A percentile compares a stretch with the other conserved stretches of the same genome.
Evolutionary conservation across 2,888 invertebrate genomes (phyloP).

Genomic region (Hypena proboscidalis): DNA sequence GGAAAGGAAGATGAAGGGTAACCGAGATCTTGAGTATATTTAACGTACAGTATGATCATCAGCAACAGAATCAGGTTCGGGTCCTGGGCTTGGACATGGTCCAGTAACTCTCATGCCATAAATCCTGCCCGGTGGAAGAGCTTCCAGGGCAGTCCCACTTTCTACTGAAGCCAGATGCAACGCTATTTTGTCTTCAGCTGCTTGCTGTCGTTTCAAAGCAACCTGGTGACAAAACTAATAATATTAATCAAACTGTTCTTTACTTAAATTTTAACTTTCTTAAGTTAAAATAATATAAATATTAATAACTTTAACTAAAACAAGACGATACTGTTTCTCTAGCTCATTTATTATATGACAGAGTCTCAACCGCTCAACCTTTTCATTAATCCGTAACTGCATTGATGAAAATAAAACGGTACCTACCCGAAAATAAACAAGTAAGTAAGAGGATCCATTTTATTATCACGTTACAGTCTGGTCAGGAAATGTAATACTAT

Average conservation of each 20-base stretch:
- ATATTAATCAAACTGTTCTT: neutral
- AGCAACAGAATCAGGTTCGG: conserved; percentile 73
- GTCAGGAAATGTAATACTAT: conserved; percentile 49
- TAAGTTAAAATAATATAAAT: no score
- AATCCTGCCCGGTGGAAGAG: conserved; percentile 95
- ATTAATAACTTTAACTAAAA: no score
- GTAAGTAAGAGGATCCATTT: neutral
- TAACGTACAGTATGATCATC: conserved; percentile 73
- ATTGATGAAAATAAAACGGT: no score
- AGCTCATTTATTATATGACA: no score
- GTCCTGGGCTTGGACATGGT: conserved; percentile 86
- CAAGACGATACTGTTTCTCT: no score
- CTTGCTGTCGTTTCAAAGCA: conserved; percentile 97
- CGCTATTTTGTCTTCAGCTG: conserved; percentile 98
- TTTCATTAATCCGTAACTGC: no score
- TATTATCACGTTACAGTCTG: conserved; percentile 15
- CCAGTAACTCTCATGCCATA: conserved; percentile 95
- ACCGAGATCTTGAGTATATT: no score
- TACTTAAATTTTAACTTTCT: no score
- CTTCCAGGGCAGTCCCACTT: conserved; percentile 84
- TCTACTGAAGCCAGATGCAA: conserved; percentile 93
- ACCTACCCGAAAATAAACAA: no score
- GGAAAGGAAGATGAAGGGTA: no score
- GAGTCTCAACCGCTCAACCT: no score
- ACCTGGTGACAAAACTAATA: conserved; percentile 84